phyloP scores from a whole-genome alignment of 2,797 vertebrate species.

The Pelochelys cantorii region DNA sequence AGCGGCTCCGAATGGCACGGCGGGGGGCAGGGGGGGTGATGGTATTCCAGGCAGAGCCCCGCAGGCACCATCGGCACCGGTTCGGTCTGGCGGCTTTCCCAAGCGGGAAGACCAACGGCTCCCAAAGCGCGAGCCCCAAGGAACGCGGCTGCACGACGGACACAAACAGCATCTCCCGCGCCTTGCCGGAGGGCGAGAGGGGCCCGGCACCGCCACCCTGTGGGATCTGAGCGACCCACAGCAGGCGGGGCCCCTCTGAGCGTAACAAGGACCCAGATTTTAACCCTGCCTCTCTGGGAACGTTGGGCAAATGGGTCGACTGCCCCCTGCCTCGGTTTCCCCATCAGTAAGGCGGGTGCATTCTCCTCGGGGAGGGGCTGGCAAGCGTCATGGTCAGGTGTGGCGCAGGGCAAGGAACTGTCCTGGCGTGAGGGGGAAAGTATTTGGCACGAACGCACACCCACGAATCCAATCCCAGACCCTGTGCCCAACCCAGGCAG shows the following conservation, averaged over 20 bases:
- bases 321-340: neutral
- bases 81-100: neutral
- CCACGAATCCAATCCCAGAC: neutral
- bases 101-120: neutral
- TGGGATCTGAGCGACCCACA: neutral
- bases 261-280: neutral
- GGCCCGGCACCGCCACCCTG: neutral
- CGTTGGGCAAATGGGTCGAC: neutral
- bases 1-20: neutral
- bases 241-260: neutral
- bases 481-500: neutral
- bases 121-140: neutral
- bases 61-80: neutral
- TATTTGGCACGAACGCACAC: neutral
- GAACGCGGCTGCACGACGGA: neutral
- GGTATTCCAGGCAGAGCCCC: neutral
- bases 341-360: neutral
- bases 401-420: no score
- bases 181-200: neutral
- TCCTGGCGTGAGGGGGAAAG: no score
- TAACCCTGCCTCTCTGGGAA: neutral
- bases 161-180: neutral
- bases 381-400: neutral
- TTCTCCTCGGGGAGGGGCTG: neutral
- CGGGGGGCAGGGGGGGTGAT: neutral